Evolutionary conservation across 2,113 vertebrate species (phyloP).

Genomic region (Castor canadensis): DNA sequence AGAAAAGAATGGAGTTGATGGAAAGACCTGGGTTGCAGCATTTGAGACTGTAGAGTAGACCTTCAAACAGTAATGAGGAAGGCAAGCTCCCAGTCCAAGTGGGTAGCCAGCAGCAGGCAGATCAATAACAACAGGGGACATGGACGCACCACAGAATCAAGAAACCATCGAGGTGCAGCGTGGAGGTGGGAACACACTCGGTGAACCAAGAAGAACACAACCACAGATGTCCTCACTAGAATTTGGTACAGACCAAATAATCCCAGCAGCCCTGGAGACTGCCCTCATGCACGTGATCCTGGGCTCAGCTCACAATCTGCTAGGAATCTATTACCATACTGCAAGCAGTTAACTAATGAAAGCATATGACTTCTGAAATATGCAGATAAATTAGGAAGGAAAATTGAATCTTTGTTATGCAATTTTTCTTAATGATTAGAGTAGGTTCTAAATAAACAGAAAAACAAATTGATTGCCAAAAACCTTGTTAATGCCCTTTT

Average conservation of each 20-base stretch:
- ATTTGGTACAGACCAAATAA: background rate
- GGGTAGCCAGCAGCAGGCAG: background rate
- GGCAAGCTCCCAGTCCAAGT: accelerated
- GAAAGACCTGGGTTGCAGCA: background rate
- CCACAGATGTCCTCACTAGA: background rate
- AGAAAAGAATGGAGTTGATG: background rate
- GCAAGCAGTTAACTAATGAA: conserved; percentile 11
- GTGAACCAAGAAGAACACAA: background rate
- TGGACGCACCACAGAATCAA: background rate
- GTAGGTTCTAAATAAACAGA: conserved; percentile 57
- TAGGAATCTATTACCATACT: background rate
- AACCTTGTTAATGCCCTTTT: conserved; percentile 63
- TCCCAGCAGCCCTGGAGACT: background rate
- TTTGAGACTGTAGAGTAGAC: background rate
- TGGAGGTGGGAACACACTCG: background rate
- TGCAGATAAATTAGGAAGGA: conserved; percentile 53
- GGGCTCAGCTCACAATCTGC: background rate
- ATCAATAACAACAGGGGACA: background rate
- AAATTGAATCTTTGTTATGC: conserved; percentile 56
- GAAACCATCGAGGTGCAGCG: background rate
- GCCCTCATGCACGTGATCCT: background rate
- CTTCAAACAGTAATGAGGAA: background rate
- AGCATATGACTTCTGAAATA: conserved; percentile 43
- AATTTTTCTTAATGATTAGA: conserved; percentile 69
- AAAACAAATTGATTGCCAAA: conserved; percentile 66